Percentiles rank a stretch among this genome's conserved stretches.
These are phyloP conservation scores for Australoheros scitulus DNA, from an alignment of 2,113 vertebrate genomes.

Conservation along the genomic window DNA sequence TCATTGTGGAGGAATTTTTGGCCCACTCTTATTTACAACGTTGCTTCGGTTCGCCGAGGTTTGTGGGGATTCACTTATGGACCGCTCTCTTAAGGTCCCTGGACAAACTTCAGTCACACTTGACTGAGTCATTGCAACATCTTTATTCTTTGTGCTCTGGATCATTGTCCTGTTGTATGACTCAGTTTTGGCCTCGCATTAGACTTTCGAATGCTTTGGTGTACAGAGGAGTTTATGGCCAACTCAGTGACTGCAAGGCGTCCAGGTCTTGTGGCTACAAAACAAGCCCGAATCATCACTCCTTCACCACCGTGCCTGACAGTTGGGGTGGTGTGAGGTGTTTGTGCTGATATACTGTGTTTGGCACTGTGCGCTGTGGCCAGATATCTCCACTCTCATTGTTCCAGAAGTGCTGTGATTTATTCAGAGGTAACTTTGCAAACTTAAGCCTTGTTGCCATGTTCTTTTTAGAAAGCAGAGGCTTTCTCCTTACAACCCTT, in stretches of 20 bases:
- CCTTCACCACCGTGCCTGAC: background rate
- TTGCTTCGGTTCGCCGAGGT: too few species aligned
- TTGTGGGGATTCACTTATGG: too few species aligned
- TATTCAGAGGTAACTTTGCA: background rate
- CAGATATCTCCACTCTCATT: background rate
- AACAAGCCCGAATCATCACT: background rate
- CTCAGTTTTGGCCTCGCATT: background rate
- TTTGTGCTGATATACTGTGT: accelerated
- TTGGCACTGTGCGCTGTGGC: background rate
- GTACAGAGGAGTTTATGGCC: background rate
- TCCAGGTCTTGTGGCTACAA: background rate
- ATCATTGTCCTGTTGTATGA: background rate
- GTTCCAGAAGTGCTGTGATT: background rate
- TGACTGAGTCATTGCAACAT: too few species aligned
- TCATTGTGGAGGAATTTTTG: too few species aligned
- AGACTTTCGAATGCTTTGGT: background rate
- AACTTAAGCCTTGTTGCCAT: background rate
- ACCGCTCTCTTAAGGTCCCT: too few species aligned
- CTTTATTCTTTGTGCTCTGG: too few species aligned
- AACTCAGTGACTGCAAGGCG: too few species aligned
- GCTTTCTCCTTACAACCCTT: background rate
- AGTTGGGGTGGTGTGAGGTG: too few species aligned
- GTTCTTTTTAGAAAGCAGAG: background rate
- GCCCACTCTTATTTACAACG: too few species aligned
- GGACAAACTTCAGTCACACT: too few species aligned